These are phyloP conservation scores for Serinus canaria DNA, from an alignment of 2,113 vertebrate species.

Conservation along the genomic window DNA sequence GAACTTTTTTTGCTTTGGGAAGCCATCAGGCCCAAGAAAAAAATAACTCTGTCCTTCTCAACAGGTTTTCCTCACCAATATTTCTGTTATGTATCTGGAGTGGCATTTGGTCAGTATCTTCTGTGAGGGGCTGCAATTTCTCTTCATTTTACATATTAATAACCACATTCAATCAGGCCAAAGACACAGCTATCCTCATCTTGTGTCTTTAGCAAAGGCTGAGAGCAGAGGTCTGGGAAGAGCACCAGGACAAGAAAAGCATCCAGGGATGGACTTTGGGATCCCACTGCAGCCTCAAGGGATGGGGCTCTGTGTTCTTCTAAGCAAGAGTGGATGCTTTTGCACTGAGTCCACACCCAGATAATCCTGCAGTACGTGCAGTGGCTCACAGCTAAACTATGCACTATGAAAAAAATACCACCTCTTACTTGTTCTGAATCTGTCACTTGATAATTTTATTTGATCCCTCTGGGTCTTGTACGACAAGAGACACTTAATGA, in stretches of 20 bases:
- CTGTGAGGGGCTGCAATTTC: background rate
- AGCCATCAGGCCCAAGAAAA: background rate
- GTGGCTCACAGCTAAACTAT: background rate
- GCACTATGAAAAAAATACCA: background rate
- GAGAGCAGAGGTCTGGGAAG: background rate
- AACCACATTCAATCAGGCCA: background rate
- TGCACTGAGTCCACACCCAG: background rate
- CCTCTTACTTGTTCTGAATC: background rate
- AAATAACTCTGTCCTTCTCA: background rate
- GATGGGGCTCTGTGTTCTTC: background rate
- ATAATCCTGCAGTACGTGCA: background rate
- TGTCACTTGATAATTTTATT: slow-evolving; percentile 18
- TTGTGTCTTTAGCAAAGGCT: background rate
- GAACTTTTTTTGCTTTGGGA: background rate
- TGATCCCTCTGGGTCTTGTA: slow-evolving; percentile 14
- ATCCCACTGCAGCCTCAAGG: background rate
- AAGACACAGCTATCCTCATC: background rate
- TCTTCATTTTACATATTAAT: background rate
- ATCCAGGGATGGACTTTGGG: background rate
- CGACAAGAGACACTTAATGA: slow-evolving; percentile 33
- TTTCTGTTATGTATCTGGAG: background rate
- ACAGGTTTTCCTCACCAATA: background rate
- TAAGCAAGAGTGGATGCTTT: background rate
- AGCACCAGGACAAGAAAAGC: background rate
- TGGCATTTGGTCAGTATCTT: background rate